Conservation (phyloP, 2,113 vertebrate species). For the Halichoerus grypus region DNA sequence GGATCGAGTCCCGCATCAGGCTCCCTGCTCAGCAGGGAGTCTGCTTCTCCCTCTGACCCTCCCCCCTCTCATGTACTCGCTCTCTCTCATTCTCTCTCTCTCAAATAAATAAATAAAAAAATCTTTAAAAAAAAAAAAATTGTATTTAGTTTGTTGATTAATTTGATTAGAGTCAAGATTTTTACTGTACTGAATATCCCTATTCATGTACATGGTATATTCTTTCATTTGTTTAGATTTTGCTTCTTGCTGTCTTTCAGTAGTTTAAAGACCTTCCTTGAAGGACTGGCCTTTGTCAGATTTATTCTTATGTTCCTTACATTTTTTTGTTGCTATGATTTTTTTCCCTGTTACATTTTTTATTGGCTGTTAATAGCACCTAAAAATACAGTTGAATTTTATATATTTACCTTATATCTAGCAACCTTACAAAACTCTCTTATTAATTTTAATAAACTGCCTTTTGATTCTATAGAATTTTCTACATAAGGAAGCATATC, state of each 20-base stretch:
- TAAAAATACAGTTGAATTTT: not conserved
- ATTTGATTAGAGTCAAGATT: not conserved
- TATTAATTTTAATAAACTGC: not conserved
- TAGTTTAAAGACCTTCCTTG: not conserved
- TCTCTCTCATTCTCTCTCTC: no score
- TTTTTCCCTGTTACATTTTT: not conserved
- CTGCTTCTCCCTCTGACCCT: not conserved
- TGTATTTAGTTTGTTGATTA: not conserved
- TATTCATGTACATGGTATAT: not conserved
- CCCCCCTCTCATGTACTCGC: no score
- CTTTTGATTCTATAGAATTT: slow-evolving; percentile 6
- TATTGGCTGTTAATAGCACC: not conserved
- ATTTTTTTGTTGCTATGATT: not conserved
- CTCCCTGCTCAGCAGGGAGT: not conserved
- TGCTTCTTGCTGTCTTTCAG: not conserved
- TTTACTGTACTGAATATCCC: not conserved
- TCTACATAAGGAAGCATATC: not conserved
- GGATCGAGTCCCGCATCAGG: no score
- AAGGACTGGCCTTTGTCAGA: not conserved
- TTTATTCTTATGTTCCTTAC: not conserved
- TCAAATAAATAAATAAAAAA: not conserved
- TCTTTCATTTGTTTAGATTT: slow-evolving; percentile 3
- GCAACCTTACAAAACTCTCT: not conserved
- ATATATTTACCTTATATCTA: not conserved
- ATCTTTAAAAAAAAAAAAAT: not conserved